phyloP scores from a whole-genome alignment of 2,797 vertebrate species.

The Alcedo atthis region DNA sequence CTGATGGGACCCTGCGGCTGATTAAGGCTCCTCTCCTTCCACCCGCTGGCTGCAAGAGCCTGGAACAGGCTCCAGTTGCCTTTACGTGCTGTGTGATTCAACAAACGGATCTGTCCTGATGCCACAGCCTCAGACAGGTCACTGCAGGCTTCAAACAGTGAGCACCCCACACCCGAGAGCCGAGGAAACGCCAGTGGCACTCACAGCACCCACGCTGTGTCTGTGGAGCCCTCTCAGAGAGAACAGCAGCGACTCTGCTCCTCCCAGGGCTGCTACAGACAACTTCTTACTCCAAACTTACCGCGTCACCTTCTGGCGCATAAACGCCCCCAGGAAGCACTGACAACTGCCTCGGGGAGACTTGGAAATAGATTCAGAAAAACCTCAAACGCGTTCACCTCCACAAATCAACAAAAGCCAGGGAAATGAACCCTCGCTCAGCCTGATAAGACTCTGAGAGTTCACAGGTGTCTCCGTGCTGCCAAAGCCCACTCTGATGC shows the following conservation, averaged over 20 bases:
- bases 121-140: too few species aligned
- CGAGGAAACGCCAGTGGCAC: accelerated
- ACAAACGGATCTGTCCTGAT: not conserved
- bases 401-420: not conserved
- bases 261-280: not conserved
- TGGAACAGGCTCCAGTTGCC: accelerated
- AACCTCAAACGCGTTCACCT: accelerated
- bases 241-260: not conserved
- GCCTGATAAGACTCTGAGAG: accelerated
- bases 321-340: not conserved
- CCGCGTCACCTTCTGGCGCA: accelerated
- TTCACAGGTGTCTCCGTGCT: not conserved
- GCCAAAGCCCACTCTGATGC: not conserved
- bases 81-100: accelerated
- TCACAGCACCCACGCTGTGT: not conserved
- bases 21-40: not conserved
- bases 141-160: accelerated
- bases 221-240: not conserved
- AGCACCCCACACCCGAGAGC: not conserved
- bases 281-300: not conserved
- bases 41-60: not conserved
- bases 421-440: not conserved
- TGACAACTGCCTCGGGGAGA: accelerated
- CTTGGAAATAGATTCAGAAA: not conserved
- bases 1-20: not conserved